These are phyloP conservation scores for Julus scanicus DNA, from an alignment of 2,888 invertebrate genomes.

Conservation along the genomic window DNA sequence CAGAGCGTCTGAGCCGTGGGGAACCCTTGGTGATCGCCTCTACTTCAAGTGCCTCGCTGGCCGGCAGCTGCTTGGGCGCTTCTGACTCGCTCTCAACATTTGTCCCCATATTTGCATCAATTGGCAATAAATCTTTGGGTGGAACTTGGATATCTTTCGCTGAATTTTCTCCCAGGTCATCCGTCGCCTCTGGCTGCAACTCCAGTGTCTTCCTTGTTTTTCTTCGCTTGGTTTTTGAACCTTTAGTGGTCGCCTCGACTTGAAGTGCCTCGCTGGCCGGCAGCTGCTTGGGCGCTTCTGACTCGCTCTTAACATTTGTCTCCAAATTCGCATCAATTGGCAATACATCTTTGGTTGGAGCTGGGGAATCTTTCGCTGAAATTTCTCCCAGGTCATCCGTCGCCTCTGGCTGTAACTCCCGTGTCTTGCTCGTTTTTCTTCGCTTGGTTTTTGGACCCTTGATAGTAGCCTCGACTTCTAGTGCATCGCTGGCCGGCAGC, in stretches of 20 bases:
- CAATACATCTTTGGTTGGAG: neutral
- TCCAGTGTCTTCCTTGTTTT: too few species aligned
- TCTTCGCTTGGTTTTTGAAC: too few species aligned
- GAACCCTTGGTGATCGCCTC: neutral
- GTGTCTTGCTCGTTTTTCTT: too few species aligned
- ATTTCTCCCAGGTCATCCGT: neutral
- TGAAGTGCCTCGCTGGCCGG: neutral
- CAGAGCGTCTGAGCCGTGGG: neutral
- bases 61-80: neutral
- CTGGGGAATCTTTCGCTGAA: neutral
- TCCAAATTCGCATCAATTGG: neutral
- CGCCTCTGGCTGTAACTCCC: too few species aligned
- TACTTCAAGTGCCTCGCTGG: neutral
- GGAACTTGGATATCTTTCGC: neutral
- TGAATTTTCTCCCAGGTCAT: neutral
- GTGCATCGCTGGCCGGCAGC: neutral
- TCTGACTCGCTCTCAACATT: neutral
- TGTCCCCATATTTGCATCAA: neutral
- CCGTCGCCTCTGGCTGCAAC: too few species aligned
- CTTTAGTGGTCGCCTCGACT: neutral
- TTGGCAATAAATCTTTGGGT: neutral
- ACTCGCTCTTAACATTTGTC: neutral
- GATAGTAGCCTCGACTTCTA: neutral
- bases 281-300: neutral
- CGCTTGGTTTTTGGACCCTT: too few species aligned